phyloP scores from a whole-genome alignment of 2,888 invertebrate genomes.

The Noctua comes region DNA sequence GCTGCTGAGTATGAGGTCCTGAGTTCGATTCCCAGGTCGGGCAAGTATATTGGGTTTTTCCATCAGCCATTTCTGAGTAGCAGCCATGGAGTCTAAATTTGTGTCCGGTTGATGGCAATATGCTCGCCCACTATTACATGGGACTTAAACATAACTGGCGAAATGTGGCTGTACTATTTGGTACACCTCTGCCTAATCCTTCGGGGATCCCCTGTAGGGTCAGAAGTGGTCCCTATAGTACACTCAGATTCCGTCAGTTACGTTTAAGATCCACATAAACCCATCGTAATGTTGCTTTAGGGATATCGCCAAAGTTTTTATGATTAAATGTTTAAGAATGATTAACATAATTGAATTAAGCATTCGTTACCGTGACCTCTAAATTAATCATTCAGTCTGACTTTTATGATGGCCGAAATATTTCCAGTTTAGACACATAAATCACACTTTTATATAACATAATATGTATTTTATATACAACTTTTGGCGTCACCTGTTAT shows the following conservation, averaged over 20 bases:
- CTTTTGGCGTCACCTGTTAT: not conserved
- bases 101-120: too few species aligned
- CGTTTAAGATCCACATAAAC: not conserved
- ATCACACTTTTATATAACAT: not conserved
- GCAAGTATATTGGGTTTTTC: too few species aligned
- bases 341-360: not conserved
- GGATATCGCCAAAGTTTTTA: not conserved
- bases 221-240: too few species aligned
- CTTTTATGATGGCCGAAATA: not conserved
- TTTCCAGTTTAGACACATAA: not conserved
- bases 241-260: too few species aligned
- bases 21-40: too few species aligned
- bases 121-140: too few species aligned
- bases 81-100: too few species aligned
- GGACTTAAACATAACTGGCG: not conserved
- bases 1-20: too few species aligned
- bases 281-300: not conserved
- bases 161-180: not conserved
- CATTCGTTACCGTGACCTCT: constrained; percentile 19
- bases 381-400: not conserved
- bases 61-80: too few species aligned
- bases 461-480: not conserved
- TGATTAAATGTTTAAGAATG: not conserved
- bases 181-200: not conserved
- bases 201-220: not conserved